Evolutionary conservation across 2,113 vertebrate genomes (phyloP), one percentile per base, ranked within the genome.

Genomic region (Ochotona princeps): DNA sequence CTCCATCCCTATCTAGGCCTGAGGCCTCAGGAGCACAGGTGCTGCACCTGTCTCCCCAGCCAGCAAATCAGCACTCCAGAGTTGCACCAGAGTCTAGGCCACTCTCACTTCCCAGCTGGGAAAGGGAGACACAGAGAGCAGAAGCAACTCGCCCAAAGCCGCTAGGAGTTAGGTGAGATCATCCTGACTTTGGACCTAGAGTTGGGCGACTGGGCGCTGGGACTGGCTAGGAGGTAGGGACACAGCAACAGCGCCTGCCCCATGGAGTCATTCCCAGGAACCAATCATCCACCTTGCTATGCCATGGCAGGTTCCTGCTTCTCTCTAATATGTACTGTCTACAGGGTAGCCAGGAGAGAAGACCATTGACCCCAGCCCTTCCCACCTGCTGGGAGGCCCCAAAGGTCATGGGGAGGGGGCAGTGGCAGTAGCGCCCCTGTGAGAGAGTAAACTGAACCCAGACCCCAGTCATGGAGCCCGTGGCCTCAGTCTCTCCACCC

Each of bases 281-380:
- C 5, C 13, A 17, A 28, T 5, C 8, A 9, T 18, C 30, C 4
- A 5, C 11, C 30, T 20, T 4, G 7, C 73, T 11, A 4, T 15
- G 38, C 28, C 75, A 17, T 30, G n/a, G 30, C 15, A 30, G 44
- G 18, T 26, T 72, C n/a, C 47, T 49, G 13, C 20, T 69, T 63
- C 7, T n/a, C 18, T n/a, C 32, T 7, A 69, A 70, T 67, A 35
- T n/a, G n/a, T 67, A 54, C 66, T 47, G 65, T 70, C 65, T 20
- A 20, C 9, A 60, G 18, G 7, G 18, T 21, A 20, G 18, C 23
- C 1, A 61, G 2, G 23, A 11, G n/a, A 82, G 30, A 32, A 35
- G 18, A 78, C 18, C 17, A 3, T 32, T 38, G n/a, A 81, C 18
- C 67, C 30, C 8, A 28, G 30, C 7, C 54, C 54, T 72, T 49